A percentile compares a stretch with the other conserved stretches of the same genome.
These are phyloP conservation scores for Ammodytes dubius DNA, from an alignment of 2,113 vertebrate species.

Conservation along the genomic window DNA sequence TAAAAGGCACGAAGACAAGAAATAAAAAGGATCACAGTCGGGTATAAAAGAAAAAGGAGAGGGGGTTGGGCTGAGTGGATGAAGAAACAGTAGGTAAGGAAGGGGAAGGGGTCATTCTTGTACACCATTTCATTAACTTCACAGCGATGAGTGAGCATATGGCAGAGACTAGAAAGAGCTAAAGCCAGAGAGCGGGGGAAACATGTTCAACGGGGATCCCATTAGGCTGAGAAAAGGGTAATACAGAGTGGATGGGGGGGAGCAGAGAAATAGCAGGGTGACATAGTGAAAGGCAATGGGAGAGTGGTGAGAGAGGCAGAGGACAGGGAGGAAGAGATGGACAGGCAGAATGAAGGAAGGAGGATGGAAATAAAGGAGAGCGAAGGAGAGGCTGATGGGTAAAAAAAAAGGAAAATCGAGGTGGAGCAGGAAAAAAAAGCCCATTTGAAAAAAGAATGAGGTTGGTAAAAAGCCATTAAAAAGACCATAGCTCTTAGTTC, in stretches of 20 bases:
- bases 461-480: constrained; percentile 54
- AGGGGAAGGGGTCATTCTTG: constrained; percentile 45
- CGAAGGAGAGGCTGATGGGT: constrained; percentile 10
- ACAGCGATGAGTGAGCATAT: constrained; percentile 60
- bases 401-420: constrained; percentile 22
- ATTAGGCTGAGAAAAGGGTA: constrained; percentile 69
- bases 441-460: constrained; percentile 41
- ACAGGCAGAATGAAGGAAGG: constrained; percentile 27
- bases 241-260: constrained; percentile 42
- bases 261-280: constrained; percentile 46
- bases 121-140: constrained; percentile 75
- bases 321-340: constrained; percentile 27
- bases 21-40: constrained; percentile 33
- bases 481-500: constrained; percentile 33
- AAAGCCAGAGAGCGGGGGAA: constrained; percentile 45
- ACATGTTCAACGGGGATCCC: constrained; percentile 70
- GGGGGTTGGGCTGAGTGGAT: not conserved
- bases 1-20: not conserved
- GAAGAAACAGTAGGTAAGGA: constrained; percentile 7
- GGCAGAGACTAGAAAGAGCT: constrained; percentile 26
- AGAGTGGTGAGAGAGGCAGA: constrained; percentile 33
- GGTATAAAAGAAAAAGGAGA: constrained; percentile 9
- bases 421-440: constrained; percentile 45
- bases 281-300: constrained; percentile 38
- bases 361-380: constrained; percentile 37